Conservation (phyloP, 2,888 invertebrate species). For the Macrophya alboannulata region DNA sequence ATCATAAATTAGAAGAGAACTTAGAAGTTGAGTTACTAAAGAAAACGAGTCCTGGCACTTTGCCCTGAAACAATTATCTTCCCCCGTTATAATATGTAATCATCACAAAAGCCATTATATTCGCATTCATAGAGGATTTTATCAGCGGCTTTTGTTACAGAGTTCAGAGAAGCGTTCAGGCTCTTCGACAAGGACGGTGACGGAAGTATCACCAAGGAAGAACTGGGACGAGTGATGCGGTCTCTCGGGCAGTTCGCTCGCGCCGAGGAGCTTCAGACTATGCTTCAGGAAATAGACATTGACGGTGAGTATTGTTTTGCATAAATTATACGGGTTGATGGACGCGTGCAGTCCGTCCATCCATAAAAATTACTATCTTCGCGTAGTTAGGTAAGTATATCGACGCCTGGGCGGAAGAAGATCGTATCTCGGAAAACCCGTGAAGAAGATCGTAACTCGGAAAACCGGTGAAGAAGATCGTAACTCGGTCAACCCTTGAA, state of each 20-base stretch:
- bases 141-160: slow-evolving; percentile 79
- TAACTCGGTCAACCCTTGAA: no score
- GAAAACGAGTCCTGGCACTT: background rate
- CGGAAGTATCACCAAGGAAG: slow-evolving; percentile 93
- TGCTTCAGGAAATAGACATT: slow-evolving; percentile 92
- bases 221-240: slow-evolving; percentile 92
- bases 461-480: no score
- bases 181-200: slow-evolving; percentile 95
- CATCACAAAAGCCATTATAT: slow-evolving; percentile 6
- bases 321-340: background rate
- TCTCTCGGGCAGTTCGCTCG: slow-evolving; percentile 93
- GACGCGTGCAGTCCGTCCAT: background rate
- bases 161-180: slow-evolving; percentile 93
- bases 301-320: slow-evolving; percentile 82
- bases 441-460: no score
- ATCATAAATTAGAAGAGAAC: background rate
- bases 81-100: slow-evolving; percentile 1
- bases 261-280: slow-evolving; percentile 92
- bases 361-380: background rate
- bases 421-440: no score
- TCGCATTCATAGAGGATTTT: slow-evolving; percentile 44
- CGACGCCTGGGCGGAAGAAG: no score
- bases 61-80: background rate
- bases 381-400: background rate
- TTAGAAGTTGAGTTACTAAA: background rate